Percentiles rank a stretch among this genome's conserved stretches.
These are phyloP conservation scores for Paratilapia polleni DNA, from an alignment of 2,113 vertebrate species.

Conservation along the genomic window DNA sequence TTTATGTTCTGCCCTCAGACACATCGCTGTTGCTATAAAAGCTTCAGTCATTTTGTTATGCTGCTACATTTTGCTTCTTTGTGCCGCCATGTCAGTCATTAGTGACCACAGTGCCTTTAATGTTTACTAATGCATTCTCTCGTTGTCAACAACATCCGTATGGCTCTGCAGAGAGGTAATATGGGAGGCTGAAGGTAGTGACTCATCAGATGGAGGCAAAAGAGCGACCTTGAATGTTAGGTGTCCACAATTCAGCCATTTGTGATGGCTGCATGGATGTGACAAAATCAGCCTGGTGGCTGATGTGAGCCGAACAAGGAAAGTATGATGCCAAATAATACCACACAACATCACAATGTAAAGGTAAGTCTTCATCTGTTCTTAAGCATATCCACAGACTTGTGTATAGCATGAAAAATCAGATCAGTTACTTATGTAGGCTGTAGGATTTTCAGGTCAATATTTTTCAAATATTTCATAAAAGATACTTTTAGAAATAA, in stretches of 20 bases:
- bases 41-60: neutral
- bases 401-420: neutral
- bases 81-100: conserved; percentile 19
- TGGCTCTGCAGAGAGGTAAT: neutral
- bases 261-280: neutral
- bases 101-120: conserved; percentile 36
- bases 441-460: neutral
- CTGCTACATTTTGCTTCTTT: conserved; percentile 1
- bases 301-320: neutral
- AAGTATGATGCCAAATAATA: neutral
- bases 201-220: conserved; percentile 35
- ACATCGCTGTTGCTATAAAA: neutral
- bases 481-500: too few species aligned
- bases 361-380: neutral
- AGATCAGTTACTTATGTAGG: too few species aligned
- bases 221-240: neutral
- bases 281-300: neutral
- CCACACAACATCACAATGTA: neutral
- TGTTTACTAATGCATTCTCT: conserved; percentile 34
- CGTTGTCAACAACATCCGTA: conserved; percentile 2
- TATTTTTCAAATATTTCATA: too few species aligned
- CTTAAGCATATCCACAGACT: neutral
- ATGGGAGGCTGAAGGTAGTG: conserved; percentile 7
- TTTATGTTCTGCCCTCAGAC: neutral
- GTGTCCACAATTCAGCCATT: neutral